A percentile compares a stretch with the other conserved stretches of the same genome.
phyloP scores from a whole-genome alignment of 2,888 invertebrate species.

The Drosophila falleni region DNA sequence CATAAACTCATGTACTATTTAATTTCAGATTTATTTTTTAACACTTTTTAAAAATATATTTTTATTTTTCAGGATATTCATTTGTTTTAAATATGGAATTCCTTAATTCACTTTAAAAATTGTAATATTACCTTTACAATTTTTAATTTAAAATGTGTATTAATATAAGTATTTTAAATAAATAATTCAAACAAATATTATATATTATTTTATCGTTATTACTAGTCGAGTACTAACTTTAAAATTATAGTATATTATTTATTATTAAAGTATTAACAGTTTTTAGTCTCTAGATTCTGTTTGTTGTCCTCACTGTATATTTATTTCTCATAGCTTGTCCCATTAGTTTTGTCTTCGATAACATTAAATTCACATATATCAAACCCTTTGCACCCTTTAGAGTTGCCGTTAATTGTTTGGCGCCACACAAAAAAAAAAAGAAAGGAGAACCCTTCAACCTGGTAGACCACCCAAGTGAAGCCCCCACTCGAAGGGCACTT shows the following conservation, averaged over 20 bases:
- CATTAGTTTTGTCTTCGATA: slow-evolving; percentile 17
- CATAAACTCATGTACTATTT: slow-evolving; percentile 1
- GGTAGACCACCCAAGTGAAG: slow-evolving; percentile 43
- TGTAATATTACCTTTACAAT: no score
- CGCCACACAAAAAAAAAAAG: slow-evolving; percentile 38
- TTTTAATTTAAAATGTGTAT: no score
- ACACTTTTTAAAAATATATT: no score
- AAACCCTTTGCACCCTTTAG: slow-evolving; percentile 15
- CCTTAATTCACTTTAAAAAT: no score
- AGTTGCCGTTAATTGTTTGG: slow-evolving; percentile 25
- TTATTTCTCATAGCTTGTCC: background rate
- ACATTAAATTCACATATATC: slow-evolving; percentile 5
- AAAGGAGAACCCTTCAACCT: slow-evolving; percentile 22
- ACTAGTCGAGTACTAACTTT: no score
- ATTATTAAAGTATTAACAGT: background rate
- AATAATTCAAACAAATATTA: background rate
- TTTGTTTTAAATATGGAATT: no score
- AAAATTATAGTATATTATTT: no score
- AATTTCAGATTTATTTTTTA: background rate
- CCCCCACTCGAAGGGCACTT: slow-evolving; percentile 52
- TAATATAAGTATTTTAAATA: no score
- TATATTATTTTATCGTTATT: background rate
- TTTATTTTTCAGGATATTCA: no score
- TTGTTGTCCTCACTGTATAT: background rate
- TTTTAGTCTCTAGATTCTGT: background rate